phyloP scores from a whole-genome alignment of 1,140 invertebrate genomes.

The Drosophila orena region DNA sequence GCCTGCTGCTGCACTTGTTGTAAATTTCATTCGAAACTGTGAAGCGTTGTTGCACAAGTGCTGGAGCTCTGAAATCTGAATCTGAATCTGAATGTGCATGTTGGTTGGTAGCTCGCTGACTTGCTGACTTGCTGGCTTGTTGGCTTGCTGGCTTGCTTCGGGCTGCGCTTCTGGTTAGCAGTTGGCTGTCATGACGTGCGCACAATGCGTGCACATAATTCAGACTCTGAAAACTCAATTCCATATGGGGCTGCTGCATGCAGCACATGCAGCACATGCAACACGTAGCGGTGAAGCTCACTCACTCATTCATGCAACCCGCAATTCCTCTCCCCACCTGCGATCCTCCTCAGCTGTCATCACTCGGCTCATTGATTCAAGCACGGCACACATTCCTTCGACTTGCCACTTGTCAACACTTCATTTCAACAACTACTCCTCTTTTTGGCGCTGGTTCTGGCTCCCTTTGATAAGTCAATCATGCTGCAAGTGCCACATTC shows the following conservation, averaged over 20 bases:
- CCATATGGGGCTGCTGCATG: conserved; percentile 48
- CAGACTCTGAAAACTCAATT: conserved; percentile 44
- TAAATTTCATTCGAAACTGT: conserved; percentile 79
- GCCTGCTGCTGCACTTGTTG: conserved; percentile 70
- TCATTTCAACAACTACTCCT: conserved; percentile 64
- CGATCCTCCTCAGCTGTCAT: conserved; percentile 41
- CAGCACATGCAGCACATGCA: too few relatives aligned
- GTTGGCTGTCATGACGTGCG: conserved; percentile 71
- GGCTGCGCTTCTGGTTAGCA: conserved; percentile 27
- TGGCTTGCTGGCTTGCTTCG: conserved; percentile 22
- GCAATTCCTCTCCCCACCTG: background rate
- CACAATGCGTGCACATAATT: conserved; percentile 83
- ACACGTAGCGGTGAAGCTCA: conserved; percentile 56
- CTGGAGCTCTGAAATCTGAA: conserved; percentile 44
- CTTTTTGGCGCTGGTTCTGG: conserved; percentile 38
- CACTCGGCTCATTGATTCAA: conserved; percentile 75
- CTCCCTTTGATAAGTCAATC: conserved; percentile 83
- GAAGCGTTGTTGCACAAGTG: conserved; percentile 60
- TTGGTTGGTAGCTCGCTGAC: conserved; percentile 34
- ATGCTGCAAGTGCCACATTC: conserved; percentile 77
- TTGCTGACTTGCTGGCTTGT: too few relatives aligned
- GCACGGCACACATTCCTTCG: conserved; percentile 76
- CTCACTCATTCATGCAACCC: conserved; percentile 75
- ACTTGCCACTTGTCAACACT: conserved; percentile 82
- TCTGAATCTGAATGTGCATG: conserved; percentile 35